These are phyloP conservation scores for Muscicapa adusta DNA, from an alignment of 2,113 vertebrate species.

Conservation along the genomic window DNA sequence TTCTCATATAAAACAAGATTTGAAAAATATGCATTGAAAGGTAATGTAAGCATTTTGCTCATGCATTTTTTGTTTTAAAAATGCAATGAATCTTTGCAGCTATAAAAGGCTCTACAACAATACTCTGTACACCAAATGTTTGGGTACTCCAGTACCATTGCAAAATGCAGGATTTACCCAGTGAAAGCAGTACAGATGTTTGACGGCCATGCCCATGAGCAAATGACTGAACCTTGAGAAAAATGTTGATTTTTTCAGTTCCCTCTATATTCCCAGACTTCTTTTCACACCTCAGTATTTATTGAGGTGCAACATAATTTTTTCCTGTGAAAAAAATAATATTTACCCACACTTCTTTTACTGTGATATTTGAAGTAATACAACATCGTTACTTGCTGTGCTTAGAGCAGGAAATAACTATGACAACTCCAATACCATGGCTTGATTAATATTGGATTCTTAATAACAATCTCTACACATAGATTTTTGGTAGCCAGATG, in stretches of 20 bases:
- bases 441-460: conserved; percentile 62
- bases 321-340: background rate
- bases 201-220: background rate
- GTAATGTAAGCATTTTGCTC: background rate
- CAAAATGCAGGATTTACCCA: background rate
- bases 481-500: conserved; percentile 30
- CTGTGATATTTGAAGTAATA: background rate
- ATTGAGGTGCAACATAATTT: background rate
- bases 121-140: background rate
- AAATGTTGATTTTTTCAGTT: background rate
- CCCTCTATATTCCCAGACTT: background rate
- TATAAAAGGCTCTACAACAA: background rate
- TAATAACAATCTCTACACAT: conserved; percentile 21
- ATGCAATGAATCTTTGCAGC: background rate
- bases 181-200: background rate
- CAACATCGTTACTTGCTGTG: background rate
- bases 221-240: background rate
- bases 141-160: background rate
- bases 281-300: background rate
- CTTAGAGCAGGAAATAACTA: conserved; percentile 31
- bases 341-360: background rate
- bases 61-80: background rate
- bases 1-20: background rate
- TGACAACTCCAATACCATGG: conserved; percentile 26
- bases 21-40: background rate